These are phyloP conservation scores for Vimba vimba DNA, from an alignment of 2,113 vertebrate species.

Conservation along the genomic window DNA sequence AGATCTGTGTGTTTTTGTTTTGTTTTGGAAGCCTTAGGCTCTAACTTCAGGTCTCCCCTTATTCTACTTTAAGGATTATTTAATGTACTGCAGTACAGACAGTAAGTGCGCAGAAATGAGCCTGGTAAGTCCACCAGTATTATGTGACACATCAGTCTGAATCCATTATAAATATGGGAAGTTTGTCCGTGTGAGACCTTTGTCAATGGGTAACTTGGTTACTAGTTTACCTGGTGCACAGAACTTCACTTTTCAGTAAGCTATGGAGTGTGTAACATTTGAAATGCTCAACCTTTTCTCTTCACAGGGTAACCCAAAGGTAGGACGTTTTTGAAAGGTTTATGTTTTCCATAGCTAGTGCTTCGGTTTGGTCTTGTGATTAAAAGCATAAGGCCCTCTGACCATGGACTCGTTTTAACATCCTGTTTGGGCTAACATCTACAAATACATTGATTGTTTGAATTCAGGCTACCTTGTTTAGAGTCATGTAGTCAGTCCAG, in stretches of 20 bases:
- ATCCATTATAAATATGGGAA: conserved; percentile 69
- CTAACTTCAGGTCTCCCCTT: conserved; percentile 85
- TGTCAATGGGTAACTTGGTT: conserved; percentile 65
- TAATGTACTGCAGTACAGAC: conserved; percentile 86
- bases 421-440: conserved; percentile 26
- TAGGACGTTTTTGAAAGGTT: conserved; percentile 63
- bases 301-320: conserved; percentile 68
- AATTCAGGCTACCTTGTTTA: background rate
- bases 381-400: conserved; percentile 41
- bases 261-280: conserved; percentile 78
- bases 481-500: conserved; percentile 54
- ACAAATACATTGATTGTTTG: background rate
- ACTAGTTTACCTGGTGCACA: conserved; percentile 69
- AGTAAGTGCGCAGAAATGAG: conserved; percentile 91
- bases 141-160: conserved; percentile 77
- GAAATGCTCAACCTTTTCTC: conserved; percentile 62
- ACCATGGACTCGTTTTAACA: conserved; percentile 53
- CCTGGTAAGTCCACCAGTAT: conserved; percentile 90
- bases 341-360: conserved; percentile 81
- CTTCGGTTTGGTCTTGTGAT: conserved; percentile 52
- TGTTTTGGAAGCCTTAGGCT: conserved; percentile 87
- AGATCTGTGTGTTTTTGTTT: conserved; percentile 48
- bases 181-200: conserved; percentile 89
- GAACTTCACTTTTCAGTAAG: conserved; percentile 75
- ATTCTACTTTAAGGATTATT: conserved; percentile 92